Conservation (phyloP, 2,113 vertebrate species). For the Macheiramphus alcinus region DNA sequence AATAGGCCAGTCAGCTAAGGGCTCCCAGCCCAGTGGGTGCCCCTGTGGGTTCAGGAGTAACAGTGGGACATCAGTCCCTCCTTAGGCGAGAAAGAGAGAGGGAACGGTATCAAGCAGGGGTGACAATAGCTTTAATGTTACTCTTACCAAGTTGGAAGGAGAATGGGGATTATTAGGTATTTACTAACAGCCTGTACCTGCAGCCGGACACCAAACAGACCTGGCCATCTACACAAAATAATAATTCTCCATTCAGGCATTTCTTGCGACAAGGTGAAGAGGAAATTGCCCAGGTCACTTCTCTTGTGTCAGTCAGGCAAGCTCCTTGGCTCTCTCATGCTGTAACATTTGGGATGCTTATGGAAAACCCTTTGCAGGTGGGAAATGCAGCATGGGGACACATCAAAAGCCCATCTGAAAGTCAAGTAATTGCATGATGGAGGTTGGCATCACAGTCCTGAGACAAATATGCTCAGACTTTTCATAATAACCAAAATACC, state of each 20-base stretch:
- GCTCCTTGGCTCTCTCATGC: neutral
- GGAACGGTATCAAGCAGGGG: accelerated
- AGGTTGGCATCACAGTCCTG: neutral
- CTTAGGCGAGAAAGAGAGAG: neutral
- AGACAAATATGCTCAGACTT: neutral
- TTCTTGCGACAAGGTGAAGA: neutral
- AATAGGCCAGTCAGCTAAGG: neutral
- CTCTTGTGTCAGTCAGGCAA: neutral
- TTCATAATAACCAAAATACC: neutral
- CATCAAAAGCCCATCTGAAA: neutral
- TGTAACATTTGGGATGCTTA: neutral
- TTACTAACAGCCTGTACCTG: neutral
- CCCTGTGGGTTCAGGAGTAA: neutral
- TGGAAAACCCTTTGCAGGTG: neutral
- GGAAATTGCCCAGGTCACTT: neutral
- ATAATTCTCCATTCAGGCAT: neutral
- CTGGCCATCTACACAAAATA: neutral
- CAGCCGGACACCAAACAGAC: neutral
- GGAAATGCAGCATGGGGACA: neutral
- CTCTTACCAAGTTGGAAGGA: neutral
- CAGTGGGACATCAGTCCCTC: neutral
- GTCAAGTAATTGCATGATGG: neutral
- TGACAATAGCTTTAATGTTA: neutral
- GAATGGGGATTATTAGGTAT: neutral
- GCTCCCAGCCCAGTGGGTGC: neutral